Evolutionary conservation across 2,113 vertebrate species (phyloP), one percentile per base, ranked within the genome.

Genomic region (Zingel zingel): DNA sequence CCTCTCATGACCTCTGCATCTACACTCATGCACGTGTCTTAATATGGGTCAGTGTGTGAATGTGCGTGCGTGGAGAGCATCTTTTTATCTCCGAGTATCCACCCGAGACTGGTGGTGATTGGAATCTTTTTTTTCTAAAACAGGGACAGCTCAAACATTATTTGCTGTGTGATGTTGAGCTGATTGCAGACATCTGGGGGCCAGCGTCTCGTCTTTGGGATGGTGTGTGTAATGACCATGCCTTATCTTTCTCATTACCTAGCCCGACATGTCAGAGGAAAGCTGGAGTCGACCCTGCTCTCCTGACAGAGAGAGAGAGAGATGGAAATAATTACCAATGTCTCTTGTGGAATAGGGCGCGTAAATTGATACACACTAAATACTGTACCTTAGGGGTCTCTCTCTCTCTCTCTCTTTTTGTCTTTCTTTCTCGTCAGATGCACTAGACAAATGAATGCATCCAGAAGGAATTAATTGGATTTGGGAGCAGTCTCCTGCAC

Each of bases 391-490:
- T 36, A 77, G 88, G 88, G 92, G 74, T 87, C 87, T 77, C 73
- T 67, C 79, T 69, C 54, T 33, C 56, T 79, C 61, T 69, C 13
- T 76, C 47, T 57, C 21, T 56, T n/a, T 57, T 33, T 33, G 8
- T 33, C 74, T 84, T 65, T 79, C 65, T 43, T 74, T 61, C 85
- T 91, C 74, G 45, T 93, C 90, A 89, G 85, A 86, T 87, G 91
- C 90, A 89, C 69, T 10, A 92, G 87, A 94, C 88, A 93, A 93
- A 94, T 91, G 91, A 94, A 94, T 83, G 92, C 93, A 92, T 93
- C 91, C 91, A 95, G 90, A 87, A 93, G 88, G 93, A 95, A 95
- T 95, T 92, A 95, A 94, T 94, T 95, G 93, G 91, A 94, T 95
- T 94, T 94, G 92, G 93, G 90, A 93, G 88, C 88, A 89, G 89